These are phyloP conservation scores for Archips xylosteana DNA, from an alignment of 2,888 invertebrate species.

Conservation along the genomic window DNA sequence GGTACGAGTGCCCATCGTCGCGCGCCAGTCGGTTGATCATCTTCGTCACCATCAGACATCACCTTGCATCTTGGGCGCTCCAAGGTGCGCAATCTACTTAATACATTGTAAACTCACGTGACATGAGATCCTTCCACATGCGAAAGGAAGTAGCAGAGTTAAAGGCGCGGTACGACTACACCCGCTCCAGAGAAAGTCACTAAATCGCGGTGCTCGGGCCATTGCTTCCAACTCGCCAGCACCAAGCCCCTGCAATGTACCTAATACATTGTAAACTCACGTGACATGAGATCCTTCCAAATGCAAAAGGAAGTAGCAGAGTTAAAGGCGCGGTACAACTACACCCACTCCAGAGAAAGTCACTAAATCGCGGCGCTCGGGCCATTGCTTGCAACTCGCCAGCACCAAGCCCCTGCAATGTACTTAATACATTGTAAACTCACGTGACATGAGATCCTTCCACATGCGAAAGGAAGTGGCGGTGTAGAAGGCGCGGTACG, in stretches of 20 bases:
- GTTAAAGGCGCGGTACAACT: conserved; percentile 88
- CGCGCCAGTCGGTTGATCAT: conserved; percentile 88
- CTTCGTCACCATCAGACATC: conserved; percentile 91
- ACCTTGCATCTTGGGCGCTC: too few species aligned
- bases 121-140: conserved; percentile 95
- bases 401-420: too few species aligned
- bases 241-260: too few species aligned
- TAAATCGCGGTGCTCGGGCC: too few species aligned
- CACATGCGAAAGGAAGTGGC: conserved; percentile 90
- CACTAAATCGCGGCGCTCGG: too few species aligned
- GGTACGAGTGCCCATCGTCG: conserved; percentile 87
- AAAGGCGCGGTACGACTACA: conserved; percentile 85
- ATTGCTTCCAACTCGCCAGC: too few species aligned
- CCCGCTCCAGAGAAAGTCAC: too few species aligned
- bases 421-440: conserved; percentile 63
- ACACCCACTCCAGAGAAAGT: too few species aligned
- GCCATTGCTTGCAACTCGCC: too few species aligned
- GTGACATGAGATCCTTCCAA: conserved; percentile 96
- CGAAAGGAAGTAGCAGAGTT: conserved; percentile 89
- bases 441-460: conserved; percentile 96
- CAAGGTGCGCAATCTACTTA: too few species aligned
- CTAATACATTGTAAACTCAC: conserved; percentile 83
- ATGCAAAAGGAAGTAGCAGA: conserved; percentile 89
- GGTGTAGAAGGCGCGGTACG: conserved; percentile 89
- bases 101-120: conserved; percentile 88